phyloP scores from a whole-genome alignment of 2,113 vertebrate species.

The Actenoides lindsayi region DNA sequence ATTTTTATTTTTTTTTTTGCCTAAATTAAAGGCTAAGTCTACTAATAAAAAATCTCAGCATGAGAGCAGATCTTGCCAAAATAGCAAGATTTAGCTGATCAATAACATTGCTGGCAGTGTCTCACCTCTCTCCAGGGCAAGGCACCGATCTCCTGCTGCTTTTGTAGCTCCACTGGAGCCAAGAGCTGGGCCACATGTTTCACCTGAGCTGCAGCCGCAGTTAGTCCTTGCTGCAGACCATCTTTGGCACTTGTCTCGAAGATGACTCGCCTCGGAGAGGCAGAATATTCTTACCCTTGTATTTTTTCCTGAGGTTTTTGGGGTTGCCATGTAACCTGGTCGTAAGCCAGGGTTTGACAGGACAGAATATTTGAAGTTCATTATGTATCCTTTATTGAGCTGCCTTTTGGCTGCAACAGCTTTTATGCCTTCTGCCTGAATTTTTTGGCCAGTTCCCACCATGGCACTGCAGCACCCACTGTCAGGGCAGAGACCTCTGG shows the following conservation, averaged over 20 bases:
- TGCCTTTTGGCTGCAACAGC: background rate
- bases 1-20: background rate
- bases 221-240: background rate
- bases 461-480: background rate
- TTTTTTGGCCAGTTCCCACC: background rate
- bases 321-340: background rate
- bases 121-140: background rate
- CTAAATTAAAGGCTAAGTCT: background rate
- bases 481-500: background rate
- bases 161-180: background rate
- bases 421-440: background rate
- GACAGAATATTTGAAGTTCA: background rate
- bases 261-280: background rate
- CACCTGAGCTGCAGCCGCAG: background rate
- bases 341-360: background rate
- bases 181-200: background rate
- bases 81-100: background rate
- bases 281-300: background rate
- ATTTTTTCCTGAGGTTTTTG: background rate
- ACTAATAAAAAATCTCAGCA: background rate
- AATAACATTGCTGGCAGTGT: background rate
- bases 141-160: background rate
- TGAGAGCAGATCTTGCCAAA: background rate
- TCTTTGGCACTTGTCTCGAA: background rate
- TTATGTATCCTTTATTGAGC: background rate